phyloP scores from a whole-genome alignment of 2,888 invertebrate species.

The Athetis lepigone region DNA sequence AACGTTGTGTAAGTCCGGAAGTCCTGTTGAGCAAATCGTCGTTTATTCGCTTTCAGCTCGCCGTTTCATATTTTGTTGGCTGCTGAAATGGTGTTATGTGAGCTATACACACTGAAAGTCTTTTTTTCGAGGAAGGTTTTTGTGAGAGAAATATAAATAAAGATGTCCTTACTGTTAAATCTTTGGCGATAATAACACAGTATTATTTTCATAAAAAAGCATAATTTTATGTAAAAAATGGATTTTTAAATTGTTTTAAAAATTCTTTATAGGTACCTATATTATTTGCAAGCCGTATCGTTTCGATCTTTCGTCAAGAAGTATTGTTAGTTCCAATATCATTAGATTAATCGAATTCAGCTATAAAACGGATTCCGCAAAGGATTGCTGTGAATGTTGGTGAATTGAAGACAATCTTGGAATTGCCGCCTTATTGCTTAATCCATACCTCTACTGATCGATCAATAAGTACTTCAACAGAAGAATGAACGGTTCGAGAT shows the following conservation, averaged over 20 bases:
- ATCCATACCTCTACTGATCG: background rate
- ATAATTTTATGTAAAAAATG: too few species aligned
- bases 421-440: constrained; percentile 10
- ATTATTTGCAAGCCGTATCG: background rate
- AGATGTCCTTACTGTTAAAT: too few species aligned
- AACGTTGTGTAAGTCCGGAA: constrained; percentile 54
- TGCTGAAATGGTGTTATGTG: constrained; percentile 7
- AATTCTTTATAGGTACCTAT: too few species aligned
- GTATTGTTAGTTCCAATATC: constrained; percentile 32
- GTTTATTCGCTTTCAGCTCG: constrained; percentile 50
- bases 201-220: too few species aligned
- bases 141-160: background rate
- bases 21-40: constrained; percentile 53
- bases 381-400: constrained; percentile 28
- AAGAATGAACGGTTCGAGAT: background rate
- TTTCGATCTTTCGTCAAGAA: constrained; percentile 13
- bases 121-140: background rate
- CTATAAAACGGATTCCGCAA: constrained; percentile 26
- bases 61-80: constrained; percentile 40
- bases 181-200: too few species aligned
- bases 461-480: background rate
- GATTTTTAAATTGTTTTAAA: too few species aligned
- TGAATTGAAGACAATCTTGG: constrained; percentile 12
- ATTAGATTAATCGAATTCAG: constrained; percentile 42
- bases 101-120: background rate